Evolutionary conservation across 2,888 invertebrate genomes (phyloP), one percentile per base, ranked within the genome.

Genomic region (Platynereis dumerilii): DNA sequence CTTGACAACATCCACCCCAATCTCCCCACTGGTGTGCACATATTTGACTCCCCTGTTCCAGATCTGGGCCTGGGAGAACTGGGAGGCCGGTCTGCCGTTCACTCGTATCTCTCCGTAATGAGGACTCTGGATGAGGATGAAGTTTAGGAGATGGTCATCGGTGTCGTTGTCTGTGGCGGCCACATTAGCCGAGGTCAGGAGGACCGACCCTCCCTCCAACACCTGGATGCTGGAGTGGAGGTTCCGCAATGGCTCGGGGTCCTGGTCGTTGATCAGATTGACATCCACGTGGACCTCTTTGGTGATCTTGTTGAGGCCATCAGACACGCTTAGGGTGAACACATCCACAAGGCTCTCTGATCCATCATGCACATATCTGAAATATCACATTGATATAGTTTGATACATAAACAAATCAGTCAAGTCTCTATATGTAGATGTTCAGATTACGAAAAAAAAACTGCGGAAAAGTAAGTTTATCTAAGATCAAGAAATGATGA

Each of bases 121-220:
- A 17, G 61, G 61, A 26, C 42, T 54, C n/a, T 79, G 77, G n/a
- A 82, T 78, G 45, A 83, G 73, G 22, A 82, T 73, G 67, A 83
- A 83, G 27, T 76, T 76, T 10, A 83, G 72, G 2, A 72, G 67
- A 5, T 72, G 70, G 64, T 81, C 80, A 24, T 80, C 79, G 2
- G 82, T 81, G 64, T 82, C 81, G 12, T 76, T 76, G 66, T 83
- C 83, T 2, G 78, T 79, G 10, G 82, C 83, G n/a, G 82, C 78
- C 55, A 84, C 69, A 57, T 80, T 76, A 61, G 75, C 66, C 15
- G 79, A 71, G 0, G 80, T 79, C 28, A 83, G 71, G 20, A 76
- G 65, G 2, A 78, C 76, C 53, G 78, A 75, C 22, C 80, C 78
- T 1, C 81, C 81, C 67, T 83, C 83, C 7, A 77, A 76, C 2